A percentile compares a stretch with the other conserved stretches of the same genome.
Conservation (phyloP, 2,888 invertebrate genomes). For the Podabrus alpinus region DNA sequence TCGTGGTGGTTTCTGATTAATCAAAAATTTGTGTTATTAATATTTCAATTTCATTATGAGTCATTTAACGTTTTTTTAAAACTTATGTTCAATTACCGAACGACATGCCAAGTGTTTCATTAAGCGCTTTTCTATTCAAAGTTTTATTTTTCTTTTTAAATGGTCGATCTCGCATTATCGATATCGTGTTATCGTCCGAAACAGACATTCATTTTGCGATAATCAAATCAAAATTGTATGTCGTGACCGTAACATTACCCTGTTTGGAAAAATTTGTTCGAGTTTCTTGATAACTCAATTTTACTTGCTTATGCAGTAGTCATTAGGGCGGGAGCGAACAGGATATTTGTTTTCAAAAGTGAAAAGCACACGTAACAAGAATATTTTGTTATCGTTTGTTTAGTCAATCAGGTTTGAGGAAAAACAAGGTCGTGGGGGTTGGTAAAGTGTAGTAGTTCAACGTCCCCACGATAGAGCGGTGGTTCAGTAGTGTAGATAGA, state of each 20-base stretch:
- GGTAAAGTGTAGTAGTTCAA: too few relatives aligned
- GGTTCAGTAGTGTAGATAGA: too few relatives aligned
- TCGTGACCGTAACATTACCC: neutral
- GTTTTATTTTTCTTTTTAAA: neutral
- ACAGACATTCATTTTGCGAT: neutral
- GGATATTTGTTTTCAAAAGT: neutral
- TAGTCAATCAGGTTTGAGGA: neutral
- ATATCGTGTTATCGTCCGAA: neutral
- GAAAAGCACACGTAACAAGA: neutral
- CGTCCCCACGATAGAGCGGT: too few relatives aligned
- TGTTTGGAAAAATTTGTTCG: neutral
- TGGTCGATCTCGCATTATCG: neutral
- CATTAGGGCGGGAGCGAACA: neutral
- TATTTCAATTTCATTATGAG: neutral
- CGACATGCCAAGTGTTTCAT: neutral
- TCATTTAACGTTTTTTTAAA: neutral
- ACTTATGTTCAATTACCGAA: neutral
- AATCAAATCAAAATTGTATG: neutral
- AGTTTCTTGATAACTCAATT: neutral
- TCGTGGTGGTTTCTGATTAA: neutral
- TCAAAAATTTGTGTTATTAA: neutral
- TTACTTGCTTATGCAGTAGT: neutral
- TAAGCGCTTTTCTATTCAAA: neutral
- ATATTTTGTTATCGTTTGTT: neutral
- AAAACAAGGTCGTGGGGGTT: neutral